Base-by-base conservation (phyloP, 2,113 vertebrate genomes). In the Paracanthobrama guichenoti region DNA sequence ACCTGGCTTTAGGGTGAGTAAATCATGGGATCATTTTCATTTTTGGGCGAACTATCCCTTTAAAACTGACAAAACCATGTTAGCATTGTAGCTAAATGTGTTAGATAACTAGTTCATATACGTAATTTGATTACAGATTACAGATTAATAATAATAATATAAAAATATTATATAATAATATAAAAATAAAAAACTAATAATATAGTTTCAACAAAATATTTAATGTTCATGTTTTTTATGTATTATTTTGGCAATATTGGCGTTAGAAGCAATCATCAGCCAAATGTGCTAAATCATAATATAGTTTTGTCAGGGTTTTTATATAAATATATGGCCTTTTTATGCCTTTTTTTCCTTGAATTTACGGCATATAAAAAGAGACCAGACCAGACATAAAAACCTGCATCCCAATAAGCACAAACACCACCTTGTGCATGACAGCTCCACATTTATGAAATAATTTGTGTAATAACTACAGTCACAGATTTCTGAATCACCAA, bases 401-500 rank as follows among this genome's bases (percentile, higher is more conserved):
- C 46, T 20, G 11, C 16, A 50, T n/a, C 4, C 11, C 20, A 18
- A 71, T n/a, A 16, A 24, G 11, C 39, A 44, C 69, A 72, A n/a
- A 42, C 35, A 71, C 12, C 64, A 20, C 7, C 18, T 39, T 11
- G 31, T 11, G 31, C 66, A 69, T 0, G 16, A 39, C 18, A 69
- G 31, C 72, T 50, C 18, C 69, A 31, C 48, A 20, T 20, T 48
- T 44, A 82, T 79, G 62, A 82, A 85, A 55, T 77, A n/a, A 73
- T 77, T 24, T 48, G 31, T 12, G 69, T n/a, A n/a, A n/a, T n/a
- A 76, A 76, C 79, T 39, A 72, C 78, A 81, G 71, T 66, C n/a
- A 28, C 4, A 48, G 46, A 59, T 59, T 57, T 46, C 20, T 67
- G 75, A 42, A 57, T 53, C 16, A 50, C 1, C 28, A 67, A 67